Evolutionary conservation across 1,140 invertebrate genomes (phyloP).

Genomic region (Saccostrea echinata): DNA sequence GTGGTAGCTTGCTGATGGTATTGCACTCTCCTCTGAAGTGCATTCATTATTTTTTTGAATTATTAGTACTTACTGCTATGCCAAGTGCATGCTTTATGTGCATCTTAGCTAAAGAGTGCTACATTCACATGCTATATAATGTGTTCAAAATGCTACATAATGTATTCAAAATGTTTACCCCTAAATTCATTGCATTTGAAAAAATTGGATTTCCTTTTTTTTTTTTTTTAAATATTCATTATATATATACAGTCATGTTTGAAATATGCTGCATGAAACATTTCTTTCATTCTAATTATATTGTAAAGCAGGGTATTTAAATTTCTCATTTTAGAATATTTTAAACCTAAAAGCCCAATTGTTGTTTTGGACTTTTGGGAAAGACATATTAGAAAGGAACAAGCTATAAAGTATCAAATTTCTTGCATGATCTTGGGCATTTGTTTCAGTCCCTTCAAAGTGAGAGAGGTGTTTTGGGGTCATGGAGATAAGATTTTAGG

Average conservation of each 20-base stretch:
- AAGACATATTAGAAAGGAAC: background rate
- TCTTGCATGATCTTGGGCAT: background rate
- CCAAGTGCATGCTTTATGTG: background rate
- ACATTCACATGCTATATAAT: background rate
- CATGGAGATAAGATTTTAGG: background rate
- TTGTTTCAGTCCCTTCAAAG: background rate
- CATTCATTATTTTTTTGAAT: constrained; percentile 9
- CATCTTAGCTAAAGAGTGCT: background rate
- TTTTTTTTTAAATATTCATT: too few species aligned
- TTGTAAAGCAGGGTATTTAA: too few species aligned
- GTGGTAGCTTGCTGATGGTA: constrained; percentile 13
- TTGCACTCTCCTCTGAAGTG: constrained; percentile 15
- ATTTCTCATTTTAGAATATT: too few species aligned
- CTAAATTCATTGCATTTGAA: too few species aligned
- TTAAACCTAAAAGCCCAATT: too few species aligned
- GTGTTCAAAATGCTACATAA: too few species aligned
- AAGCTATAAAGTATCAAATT: constrained; percentile 4
- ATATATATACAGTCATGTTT: too few species aligned
- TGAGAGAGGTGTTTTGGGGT: background rate
- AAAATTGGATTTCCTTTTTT: too few species aligned
- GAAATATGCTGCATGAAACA: too few species aligned
- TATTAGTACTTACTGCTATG: background rate
- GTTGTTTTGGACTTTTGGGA: background rate
- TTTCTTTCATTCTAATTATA: too few species aligned
- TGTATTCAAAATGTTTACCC: background rate